phyloP scores from a whole-genome alignment of 1,140 invertebrate species.

The Procambarus clarkii region DNA sequence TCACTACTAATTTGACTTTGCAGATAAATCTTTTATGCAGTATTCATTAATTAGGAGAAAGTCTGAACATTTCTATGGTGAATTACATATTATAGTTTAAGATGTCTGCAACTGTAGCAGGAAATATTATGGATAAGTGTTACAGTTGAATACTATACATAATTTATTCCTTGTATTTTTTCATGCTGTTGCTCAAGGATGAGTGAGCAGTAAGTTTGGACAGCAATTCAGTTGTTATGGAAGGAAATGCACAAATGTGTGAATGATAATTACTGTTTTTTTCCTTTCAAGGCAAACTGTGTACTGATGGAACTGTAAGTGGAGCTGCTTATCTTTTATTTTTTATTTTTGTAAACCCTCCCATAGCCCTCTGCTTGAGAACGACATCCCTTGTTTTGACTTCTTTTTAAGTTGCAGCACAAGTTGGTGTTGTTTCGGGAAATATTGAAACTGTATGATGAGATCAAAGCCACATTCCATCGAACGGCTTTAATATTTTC shows the following conservation, averaged over 20 bases:
- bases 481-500: too few relatives aligned
- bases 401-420: slow-evolving; percentile 1
- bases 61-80: too few relatives aligned
- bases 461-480: too few relatives aligned
- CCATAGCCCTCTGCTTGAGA: not conserved
- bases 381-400: not conserved
- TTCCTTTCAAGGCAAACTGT: slow-evolving; percentile 9
- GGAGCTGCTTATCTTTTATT: not conserved
- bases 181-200: not conserved
- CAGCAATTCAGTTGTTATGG: not conserved
- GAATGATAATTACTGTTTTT: not conserved
- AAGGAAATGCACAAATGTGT: not conserved
- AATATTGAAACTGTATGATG: too few relatives aligned
- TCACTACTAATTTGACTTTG: too few relatives aligned
- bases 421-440: not conserved
- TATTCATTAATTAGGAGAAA: too few relatives aligned
- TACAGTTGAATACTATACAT: not conserved
- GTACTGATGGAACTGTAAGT: slow-evolving; percentile 17
- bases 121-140: too few relatives aligned
- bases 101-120: too few relatives aligned
- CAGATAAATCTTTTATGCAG: too few relatives aligned
- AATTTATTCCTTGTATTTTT: not conserved
- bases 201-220: not conserved
- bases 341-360: not conserved
- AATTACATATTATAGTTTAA: too few relatives aligned